Conservation (phyloP, 2,797 vertebrate species). For the Peromyscus eremicus region DNA sequence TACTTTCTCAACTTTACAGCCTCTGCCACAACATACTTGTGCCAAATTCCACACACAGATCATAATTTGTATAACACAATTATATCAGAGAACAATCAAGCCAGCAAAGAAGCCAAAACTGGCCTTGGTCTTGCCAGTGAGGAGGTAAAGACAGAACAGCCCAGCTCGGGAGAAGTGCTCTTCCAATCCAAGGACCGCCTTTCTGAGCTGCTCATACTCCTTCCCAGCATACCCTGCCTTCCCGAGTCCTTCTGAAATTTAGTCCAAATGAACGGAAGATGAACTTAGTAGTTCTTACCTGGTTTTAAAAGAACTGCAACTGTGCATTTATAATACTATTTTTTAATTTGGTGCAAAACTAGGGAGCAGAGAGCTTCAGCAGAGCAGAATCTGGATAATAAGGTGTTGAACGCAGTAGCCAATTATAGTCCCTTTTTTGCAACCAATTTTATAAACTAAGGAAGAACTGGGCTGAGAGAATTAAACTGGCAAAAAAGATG, state of each 20-base stretch:
- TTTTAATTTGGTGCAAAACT: slow-evolving; percentile 66
- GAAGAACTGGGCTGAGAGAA: slow-evolving; percentile 54
- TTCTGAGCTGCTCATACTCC: slow-evolving; percentile 57
- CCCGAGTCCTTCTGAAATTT: slow-evolving; percentile 60
- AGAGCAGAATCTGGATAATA: slow-evolving; percentile 6
- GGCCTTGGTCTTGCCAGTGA: slow-evolving; percentile 14
- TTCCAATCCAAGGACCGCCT: slow-evolving; percentile 21
- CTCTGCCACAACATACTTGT: slow-evolving; percentile 22
- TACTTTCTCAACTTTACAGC: slow-evolving; percentile 21
- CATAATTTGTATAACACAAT: slow-evolving; percentile 51
- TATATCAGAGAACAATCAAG: slow-evolving; percentile 49
- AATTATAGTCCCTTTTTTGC: background rate
- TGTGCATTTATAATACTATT: slow-evolving; percentile 28
- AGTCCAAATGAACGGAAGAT: slow-evolving; percentile 63
- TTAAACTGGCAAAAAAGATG: slow-evolving; percentile 55
- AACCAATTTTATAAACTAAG: slow-evolving; percentile 55
- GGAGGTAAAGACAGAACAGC: slow-evolving; percentile 45
- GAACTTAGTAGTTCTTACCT: background rate
- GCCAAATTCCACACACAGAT: slow-evolving; percentile 54
- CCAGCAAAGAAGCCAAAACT: background rate
- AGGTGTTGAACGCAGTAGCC: slow-evolving; percentile 22
- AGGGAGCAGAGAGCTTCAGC: background rate
- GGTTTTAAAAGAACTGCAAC: slow-evolving; percentile 62
- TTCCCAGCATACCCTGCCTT: slow-evolving; percentile 55
- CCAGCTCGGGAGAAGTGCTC: slow-evolving; percentile 35